Base-by-base conservation (phyloP, 2,888 invertebrate genomes). In the Mesorhabditis spiculigera region DNA sequence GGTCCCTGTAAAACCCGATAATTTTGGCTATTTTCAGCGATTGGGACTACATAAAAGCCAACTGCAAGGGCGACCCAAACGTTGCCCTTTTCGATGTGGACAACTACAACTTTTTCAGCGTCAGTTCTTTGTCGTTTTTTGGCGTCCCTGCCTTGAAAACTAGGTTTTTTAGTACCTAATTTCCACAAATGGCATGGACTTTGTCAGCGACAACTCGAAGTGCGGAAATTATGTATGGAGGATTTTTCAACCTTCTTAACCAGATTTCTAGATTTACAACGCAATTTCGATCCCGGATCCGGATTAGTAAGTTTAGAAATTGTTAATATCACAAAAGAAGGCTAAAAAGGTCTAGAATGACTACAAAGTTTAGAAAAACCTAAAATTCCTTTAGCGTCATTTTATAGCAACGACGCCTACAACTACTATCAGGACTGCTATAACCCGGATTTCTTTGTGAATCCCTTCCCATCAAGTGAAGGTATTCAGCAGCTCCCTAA, bases 341-440 rank as follows among this genome's bases (percentile, higher is more conserved):
- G n/a, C n/a, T n/a, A n/a, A n/a, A n/a, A n/a, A n/a, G n/a, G n/a
- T n/a, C n/a, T 28, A 28, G 28, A 28, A 28, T 28, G 28, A 3
- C 3, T 3, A 28, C 28, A 28, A 28, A 28, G 3, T 28, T 28
- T 28, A 28, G 1, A 28, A 28, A 28, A 1, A 28, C 28, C 1
- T 1, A 28, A 28, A 28, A 28, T 28, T 28, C 1, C 1, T 28
- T 50, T n/a, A 13, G 13, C 1, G 8, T 3, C 2, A 13, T 4
- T 16, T 68, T 74, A 41, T 65, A 75, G 75, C 58, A 76, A 78
- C 63, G 78, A 81, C 63, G 75, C 75, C 63, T 82, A 82, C 78
- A 81, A 82, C 70, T 82, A 75, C 73, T 82, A 82, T 63, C 79
- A 79, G 69, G 82, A 82, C 64, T 82, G 82, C 69, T 82, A 82